These are phyloP conservation scores for Brachirus orientalis DNA, from an alignment of 2,113 vertebrate genomes.

Conservation along the genomic window DNA sequence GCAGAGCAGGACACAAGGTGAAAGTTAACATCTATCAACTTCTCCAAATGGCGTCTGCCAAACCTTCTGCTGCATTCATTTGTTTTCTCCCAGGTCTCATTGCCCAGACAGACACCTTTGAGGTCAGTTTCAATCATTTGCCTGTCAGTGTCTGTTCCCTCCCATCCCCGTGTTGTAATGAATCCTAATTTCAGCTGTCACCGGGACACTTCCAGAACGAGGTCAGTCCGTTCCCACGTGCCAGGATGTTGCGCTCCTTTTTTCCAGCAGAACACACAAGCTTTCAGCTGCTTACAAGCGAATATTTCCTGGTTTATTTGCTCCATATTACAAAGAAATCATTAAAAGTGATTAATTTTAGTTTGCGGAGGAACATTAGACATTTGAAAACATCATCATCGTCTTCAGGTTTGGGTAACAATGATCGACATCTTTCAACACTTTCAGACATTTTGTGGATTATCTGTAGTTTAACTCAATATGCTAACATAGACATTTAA, in stretches of 20 bases:
- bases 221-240: conserved; percentile 21
- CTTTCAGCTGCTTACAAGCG: no score
- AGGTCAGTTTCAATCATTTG: conserved; percentile 56
- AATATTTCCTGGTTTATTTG: no score
- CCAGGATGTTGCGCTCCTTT: conserved; percentile 5
- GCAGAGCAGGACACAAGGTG: conserved; percentile 25
- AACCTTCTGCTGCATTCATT: conserved; percentile 13
- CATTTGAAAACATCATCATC: no score
- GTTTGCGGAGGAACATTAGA: no score
- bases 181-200: conserved; percentile 52
- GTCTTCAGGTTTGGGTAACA: no score
- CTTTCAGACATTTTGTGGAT: no score
- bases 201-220: conserved; percentile 26
- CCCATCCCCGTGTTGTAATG: conserved; percentile 30
- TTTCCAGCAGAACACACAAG: not conserved
- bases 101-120: conserved; percentile 29
- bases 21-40: conserved; percentile 36
- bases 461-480: no score
- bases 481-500: no score
- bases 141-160: conserved; percentile 30
- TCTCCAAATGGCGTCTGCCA: conserved; percentile 35
- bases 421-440: no score
- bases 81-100: not conserved
- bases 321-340: no score
- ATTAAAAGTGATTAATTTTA: no score